Conservation (phyloP, 2,113 vertebrate genomes). For the Nesogale talazaci region DNA sequence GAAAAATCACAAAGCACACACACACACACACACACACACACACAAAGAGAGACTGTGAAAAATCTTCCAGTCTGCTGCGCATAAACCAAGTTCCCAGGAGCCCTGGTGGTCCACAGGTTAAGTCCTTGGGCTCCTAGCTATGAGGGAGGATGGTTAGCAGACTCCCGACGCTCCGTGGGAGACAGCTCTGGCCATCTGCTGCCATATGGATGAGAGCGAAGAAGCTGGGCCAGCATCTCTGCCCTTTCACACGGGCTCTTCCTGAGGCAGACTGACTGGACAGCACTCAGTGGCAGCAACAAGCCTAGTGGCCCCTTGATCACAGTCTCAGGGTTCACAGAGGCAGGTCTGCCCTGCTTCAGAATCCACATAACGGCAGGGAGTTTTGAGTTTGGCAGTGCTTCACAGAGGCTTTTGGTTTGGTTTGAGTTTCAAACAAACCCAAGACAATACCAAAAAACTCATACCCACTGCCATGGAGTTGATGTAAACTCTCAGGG, state of each 20-base stretch:
- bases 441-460: neutral
- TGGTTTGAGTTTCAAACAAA: slow-evolving; percentile 27
- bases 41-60: neutral
- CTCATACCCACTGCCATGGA: no score
- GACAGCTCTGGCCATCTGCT: neutral
- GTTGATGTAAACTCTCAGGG: no score
- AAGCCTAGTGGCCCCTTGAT: neutral
- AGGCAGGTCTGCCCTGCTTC: no score
- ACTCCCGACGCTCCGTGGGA: neutral
- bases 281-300: no score
- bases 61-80: neutral
- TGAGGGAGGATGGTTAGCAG: neutral
- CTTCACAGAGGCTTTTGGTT: neutral
- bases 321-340: no score
- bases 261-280: neutral
- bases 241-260: neutral
- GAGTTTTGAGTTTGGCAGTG: neutral
- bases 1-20: neutral
- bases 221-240: neutral
- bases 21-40: accelerated
- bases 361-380: no score
- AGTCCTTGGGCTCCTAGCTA: neutral
- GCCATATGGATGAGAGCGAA: neutral
- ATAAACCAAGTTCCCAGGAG: neutral
- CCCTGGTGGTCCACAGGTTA: neutral